A percentile compares a stretch with the other conserved stretches of the same genome.
phyloP scores from a whole-genome alignment of 2,113 vertebrate species.

The Centropus bengalensis region DNA sequence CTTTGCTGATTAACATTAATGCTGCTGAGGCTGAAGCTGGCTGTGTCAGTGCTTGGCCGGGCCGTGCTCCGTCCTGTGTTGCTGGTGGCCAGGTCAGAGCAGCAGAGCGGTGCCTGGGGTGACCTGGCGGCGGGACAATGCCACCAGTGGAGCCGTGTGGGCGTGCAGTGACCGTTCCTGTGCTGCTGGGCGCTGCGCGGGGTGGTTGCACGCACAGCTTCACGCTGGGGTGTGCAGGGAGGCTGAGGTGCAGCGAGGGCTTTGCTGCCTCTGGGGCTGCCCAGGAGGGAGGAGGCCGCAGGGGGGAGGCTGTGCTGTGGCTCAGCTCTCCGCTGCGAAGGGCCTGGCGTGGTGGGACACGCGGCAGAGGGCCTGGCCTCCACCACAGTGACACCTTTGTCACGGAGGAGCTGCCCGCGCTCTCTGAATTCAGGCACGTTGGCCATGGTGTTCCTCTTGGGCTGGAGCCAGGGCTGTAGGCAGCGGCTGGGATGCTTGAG shows the following conservation, averaged over 20 bases:
- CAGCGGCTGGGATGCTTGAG: neutral
- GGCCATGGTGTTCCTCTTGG: conserved; percentile 34
- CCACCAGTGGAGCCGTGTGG: neutral
- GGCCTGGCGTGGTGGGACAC: fast-evolving
- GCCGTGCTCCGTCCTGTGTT: neutral
- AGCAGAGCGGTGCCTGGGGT: neutral
- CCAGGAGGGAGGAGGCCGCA: neutral
- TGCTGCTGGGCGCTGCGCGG: neutral
- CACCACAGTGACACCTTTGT: conserved; percentile 58
- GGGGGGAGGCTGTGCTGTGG: neutral
- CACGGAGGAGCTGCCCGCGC: neutral
- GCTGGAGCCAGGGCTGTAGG: conserved; percentile 13
- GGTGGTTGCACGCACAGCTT: neutral
- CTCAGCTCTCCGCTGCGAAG: neutral
- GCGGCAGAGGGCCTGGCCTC: neutral
- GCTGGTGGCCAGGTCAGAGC: fast-evolving
- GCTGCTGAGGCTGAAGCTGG: neutral
- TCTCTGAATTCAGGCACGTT: conserved; percentile 11
- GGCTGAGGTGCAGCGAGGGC: neutral
- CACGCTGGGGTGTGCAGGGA: neutral
- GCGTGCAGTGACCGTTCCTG: neutral
- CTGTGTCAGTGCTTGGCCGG: neutral
- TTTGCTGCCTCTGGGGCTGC: neutral
- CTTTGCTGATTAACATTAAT: neutral
- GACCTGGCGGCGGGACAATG: neutral